Base-by-base conservation (phyloP, 1,140 invertebrate genomes). In the Venturia canescens region DNA sequence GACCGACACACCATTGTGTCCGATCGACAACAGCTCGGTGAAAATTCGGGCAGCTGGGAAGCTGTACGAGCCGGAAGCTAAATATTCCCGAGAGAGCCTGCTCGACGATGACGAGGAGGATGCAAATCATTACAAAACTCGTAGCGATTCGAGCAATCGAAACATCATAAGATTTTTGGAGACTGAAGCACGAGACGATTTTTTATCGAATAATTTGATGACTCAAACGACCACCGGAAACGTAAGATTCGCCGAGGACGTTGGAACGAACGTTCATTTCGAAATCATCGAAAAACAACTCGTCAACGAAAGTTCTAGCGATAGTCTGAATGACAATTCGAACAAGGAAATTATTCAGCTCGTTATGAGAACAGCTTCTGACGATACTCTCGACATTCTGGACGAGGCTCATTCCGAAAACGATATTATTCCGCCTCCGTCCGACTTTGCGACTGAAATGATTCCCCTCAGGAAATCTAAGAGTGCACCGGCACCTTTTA, bases 381-480 rank as follows among this genome's bases (percentile, higher is more conserved):
- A 80, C 74, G 80, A 84, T 57, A 83, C 69, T 16, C 76, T 84
- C 13, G 82, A 83, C 66, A 80, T 70, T 67, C 60, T 80, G 38
- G 80, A 78, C 18, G 85, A 85, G 53, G 85, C 77, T 78, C 83
- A 86, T 70, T 74, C 69, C 29, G 85, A 86, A 67, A 84, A 70
- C 71, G 84, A 86, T 79, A 85, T 87, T 70, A 86, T 86, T 60
- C 84, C 87, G 67, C 84, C 84, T 26, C 85, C 84, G 48, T 81
- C 80, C n/a, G 84, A 86, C 74, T 86, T 87, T 77, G 83, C 86
- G 2, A 85, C 83, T 23, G 88, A 88, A 81, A 87, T 88, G 84
- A 87, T 87, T 80, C 88, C 90, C 31, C 83, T 92, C 18, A 87
- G 91, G 79, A 92, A 91, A 83, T 92, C 90, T 2, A 91, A 91